Percentiles rank a stretch among this genome's conserved stretches.
These are phyloP conservation scores for Ylistrum balloti DNA, from an alignment of 1,140 invertebrate species.

Conservation along the genomic window DNA sequence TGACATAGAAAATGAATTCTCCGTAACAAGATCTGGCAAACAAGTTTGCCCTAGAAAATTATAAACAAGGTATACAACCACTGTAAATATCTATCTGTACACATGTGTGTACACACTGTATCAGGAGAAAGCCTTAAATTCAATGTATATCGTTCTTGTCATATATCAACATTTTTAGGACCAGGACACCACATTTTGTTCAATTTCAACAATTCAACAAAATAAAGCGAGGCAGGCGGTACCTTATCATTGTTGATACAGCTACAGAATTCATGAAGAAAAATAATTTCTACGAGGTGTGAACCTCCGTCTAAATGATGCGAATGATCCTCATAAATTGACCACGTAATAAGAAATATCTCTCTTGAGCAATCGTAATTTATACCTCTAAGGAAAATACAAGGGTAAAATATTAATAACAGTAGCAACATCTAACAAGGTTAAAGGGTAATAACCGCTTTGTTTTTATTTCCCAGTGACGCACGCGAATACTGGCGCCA, in stretches of 20 bases:
- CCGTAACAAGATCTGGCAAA: too few species aligned
- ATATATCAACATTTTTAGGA: too few species aligned
- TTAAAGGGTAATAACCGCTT: neutral
- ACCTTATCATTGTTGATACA: neutral
- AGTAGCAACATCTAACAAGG: neutral
- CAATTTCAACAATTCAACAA: neutral
- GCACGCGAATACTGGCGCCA: constrained; percentile 18
- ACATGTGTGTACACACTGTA: too few species aligned
- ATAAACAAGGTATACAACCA: too few species aligned
- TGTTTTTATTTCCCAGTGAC: constrained; percentile 25
- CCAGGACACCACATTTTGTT: neutral
- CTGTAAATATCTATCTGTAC: too few species aligned
- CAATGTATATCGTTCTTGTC: too few species aligned
- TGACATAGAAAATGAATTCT: too few species aligned
- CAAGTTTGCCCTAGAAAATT: too few species aligned
- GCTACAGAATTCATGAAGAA: neutral
- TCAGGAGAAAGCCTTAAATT: too few species aligned
- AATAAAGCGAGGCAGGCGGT: too few species aligned
- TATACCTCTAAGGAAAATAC: constrained; percentile 14
- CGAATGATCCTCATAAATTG: neutral
- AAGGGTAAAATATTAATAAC: neutral
- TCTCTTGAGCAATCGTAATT: neutral
- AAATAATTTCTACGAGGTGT: neutral
- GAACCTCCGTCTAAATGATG: neutral
- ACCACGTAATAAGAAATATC: neutral